Evolutionary conservation across 2,113 vertebrate species (phyloP), one percentile per base, ranked within the genome.

Genomic region (Aspidoscelis tigris): DNA sequence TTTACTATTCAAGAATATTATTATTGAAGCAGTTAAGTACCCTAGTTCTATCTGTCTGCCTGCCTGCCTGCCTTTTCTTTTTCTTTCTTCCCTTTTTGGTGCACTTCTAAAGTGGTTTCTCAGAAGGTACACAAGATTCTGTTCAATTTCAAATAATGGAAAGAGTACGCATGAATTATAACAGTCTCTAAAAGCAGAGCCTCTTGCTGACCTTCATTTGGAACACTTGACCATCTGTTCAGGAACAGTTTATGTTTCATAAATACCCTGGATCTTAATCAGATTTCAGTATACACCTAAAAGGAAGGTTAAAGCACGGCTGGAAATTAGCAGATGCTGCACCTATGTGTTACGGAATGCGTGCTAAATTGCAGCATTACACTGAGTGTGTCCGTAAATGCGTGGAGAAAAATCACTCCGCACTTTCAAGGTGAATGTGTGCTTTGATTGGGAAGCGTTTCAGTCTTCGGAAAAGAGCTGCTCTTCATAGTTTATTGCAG

Each of bases 351-450:
- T 89, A 64, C 21, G 81, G 79, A 84, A 70, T 47, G 78, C 44
- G 83, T 50, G 21, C 21, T 77, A 76, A 24, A 84, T 33, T 55
- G 55, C 47, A 69, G 7, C 78, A 20, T 1, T 84, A 26, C 78
- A 88, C 73, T 20, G 0, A 84, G 24, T n/a, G 26, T 87, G 20
- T 88, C 87, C 16, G 85, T 77, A 90, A 86, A 83, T 83, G 83
- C 74, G 41, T 11, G 20, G 75, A 26, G 2, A 22, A 6, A 5
- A 47, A 68, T 77, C 11, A 73, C 16, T 78, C 44, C 7, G 78
- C 55, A 3, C 85, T 65, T 85, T 33, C 43, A 82, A 80, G 18
- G 20, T 20, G 66, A 76, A 85, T 11, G 76, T 90, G 50, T 82
- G n/a, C 2, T 87, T 91, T 81, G 3, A 79, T 22, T 47, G 69